These are phyloP conservation scores for Sprattus sprattus DNA, from an alignment of 2,113 vertebrate genomes.

Conservation along the genomic window DNA sequence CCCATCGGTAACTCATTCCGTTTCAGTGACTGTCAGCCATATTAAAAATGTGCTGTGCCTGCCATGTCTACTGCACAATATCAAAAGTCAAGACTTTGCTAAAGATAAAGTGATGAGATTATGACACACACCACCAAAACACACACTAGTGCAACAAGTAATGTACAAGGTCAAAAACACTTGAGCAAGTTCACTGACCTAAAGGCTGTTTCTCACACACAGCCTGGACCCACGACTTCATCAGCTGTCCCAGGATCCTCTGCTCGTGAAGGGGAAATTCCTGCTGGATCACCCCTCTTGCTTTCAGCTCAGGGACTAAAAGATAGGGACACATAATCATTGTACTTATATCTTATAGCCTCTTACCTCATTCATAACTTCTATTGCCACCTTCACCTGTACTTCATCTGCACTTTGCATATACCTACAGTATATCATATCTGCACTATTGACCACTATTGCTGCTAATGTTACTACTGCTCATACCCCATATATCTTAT, in stretches of 20 bases:
- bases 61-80: slow-evolving; percentile 20
- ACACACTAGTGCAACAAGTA: background rate
- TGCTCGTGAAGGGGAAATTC: slow-evolving; percentile 94
- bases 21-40: background rate
- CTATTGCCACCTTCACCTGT: too few species aligned
- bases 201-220: slow-evolving; percentile 92
- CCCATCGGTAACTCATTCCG: background rate
- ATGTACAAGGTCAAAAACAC: background rate
- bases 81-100: background rate
- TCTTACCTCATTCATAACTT: too few species aligned
- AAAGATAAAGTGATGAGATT: background rate
- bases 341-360: too few species aligned
- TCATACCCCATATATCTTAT: too few species aligned
- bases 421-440: too few species aligned
- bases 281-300: slow-evolving; percentile 92
- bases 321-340: slow-evolving; percentile 25
- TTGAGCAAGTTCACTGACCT: slow-evolving; percentile 66
- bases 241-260: slow-evolving; percentile 89
- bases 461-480: too few species aligned
- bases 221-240: slow-evolving; percentile 97
- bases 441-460: too few species aligned
- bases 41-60: background rate
- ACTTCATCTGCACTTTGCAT: too few species aligned
- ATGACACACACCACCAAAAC: background rate
- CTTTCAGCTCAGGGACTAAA: slow-evolving; percentile 87